A percentile compares a stretch with the other conserved stretches of the same genome.
phyloP scores from a whole-genome alignment of 2,888 invertebrate species.

The Drosophila kuntzei region DNA sequence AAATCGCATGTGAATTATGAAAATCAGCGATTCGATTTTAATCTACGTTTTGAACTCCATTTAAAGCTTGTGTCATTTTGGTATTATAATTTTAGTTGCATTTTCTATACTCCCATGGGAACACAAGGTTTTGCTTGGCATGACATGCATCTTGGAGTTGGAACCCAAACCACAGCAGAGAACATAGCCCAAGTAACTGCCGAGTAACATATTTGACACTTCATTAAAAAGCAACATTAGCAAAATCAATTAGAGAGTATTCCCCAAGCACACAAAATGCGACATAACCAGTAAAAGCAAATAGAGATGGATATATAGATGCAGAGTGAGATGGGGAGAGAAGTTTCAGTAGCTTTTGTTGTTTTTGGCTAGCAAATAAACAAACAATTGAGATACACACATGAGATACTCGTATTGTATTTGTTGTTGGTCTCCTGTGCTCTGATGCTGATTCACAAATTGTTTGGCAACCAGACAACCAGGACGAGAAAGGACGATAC shows the following conservation, averaged over 20 bases:
- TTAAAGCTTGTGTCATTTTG: neutral
- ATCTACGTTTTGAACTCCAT: neutral
- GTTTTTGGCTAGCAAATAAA: conserved; percentile 77
- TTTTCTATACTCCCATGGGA: conserved; percentile 12
- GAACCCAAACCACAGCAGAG: neutral
- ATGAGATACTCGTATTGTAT: conserved; percentile 42
- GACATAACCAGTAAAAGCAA: conserved; percentile 50
- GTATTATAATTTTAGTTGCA: neutral
- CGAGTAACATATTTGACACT: conserved; percentile 74
- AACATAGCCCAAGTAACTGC: conserved; percentile 17
- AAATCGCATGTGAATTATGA: neutral
- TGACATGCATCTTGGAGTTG: conserved; percentile 37
- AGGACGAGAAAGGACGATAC: conserved; percentile 20
- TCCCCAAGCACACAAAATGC: conserved; percentile 57
- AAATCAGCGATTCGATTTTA: neutral
- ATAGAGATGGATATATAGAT: conserved; percentile 36
- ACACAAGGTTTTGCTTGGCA: conserved; percentile 10
- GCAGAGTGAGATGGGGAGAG: conserved; percentile 11
- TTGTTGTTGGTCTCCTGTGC: conserved; percentile 53
- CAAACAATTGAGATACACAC: conserved; percentile 74
- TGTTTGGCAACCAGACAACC: conserved; percentile 70
- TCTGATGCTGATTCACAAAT: conserved; percentile 65
- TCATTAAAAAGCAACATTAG: conserved; percentile 81
- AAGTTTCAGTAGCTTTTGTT: conserved; percentile 61
- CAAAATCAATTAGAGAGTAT: conserved; percentile 77